Evolutionary conservation across 1,140 invertebrate species (phyloP).

Genomic region (Hylyphantes graminicola): DNA sequence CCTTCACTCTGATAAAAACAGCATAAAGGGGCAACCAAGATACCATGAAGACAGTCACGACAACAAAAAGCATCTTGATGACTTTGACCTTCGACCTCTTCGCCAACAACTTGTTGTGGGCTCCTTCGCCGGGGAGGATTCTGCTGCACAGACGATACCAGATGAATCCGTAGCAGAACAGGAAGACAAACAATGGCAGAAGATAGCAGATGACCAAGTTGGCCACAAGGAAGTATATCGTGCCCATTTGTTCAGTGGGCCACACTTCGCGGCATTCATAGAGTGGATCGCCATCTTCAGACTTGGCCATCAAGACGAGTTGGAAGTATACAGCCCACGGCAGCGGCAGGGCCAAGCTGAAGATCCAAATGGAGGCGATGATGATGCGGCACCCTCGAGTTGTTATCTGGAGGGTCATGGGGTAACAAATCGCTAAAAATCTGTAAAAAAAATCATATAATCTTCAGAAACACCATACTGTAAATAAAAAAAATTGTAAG

Average conservation of each 20-base stretch:
- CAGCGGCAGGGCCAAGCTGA: conserved; percentile 83
- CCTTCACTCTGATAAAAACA: conserved; percentile 87
- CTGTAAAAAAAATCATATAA: conserved; percentile 70
- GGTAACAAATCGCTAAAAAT: conserved; percentile 95
- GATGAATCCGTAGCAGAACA: conserved; percentile 91
- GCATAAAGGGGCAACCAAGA: conserved; percentile 95
- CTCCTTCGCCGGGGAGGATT: conserved; percentile 83
- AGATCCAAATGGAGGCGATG: conserved; percentile 91
- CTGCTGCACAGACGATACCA: conserved; percentile 91
- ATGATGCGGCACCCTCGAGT: conserved; percentile 84
- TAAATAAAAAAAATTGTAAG: too few relatives aligned
- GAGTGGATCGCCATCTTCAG: conserved; percentile 67
- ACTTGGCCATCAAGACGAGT: conserved; percentile 73
- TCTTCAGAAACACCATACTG: too few relatives aligned
- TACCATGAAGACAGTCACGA: conserved; percentile 92
- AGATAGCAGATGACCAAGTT: conserved; percentile 92
- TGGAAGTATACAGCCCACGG: conserved; percentile 93
- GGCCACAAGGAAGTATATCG: conserved; percentile 87
- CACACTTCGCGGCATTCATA: conserved; percentile 84
- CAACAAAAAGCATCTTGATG: conserved; percentile 94
- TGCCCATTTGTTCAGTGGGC: conserved; percentile 82
- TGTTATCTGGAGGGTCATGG: conserved; percentile 90
- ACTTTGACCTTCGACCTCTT: conserved; percentile 81
- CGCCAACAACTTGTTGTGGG: conserved; percentile 79
- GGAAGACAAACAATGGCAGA: conserved; percentile 90